Base-by-base conservation (phyloP, 2,797 vertebrate species). In the Anniella stebbinsi region DNA sequence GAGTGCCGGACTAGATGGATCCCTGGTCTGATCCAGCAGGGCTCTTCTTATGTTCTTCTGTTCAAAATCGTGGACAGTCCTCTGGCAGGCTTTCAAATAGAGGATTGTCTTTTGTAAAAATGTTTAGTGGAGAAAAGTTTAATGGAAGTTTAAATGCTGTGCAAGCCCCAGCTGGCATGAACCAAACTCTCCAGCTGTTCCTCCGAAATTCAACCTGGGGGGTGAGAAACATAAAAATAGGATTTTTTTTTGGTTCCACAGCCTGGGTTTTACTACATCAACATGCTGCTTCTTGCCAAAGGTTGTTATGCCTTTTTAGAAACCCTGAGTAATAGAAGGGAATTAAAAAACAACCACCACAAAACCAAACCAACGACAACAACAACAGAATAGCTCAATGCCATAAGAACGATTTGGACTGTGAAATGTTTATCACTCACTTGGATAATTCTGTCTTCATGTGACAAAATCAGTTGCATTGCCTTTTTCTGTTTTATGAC, bases 161-260 rank as follows among this genome's bases (percentile, higher is more conserved):
- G 80, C 36, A 72, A 89, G 69, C 45, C 18, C 66, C 84, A 86
- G 84, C n/a, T 90, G 89, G 89, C 84, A 33, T n/a, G 41, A 87
- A 87, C 38, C 1, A 80, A 73, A 38, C n/a, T 86, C 84, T 87
- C 89, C n/a, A 90, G 89, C 78, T 48, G 30, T 30, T 81, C 41
- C 54, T n/a, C 84, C 41, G 78, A 82, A 81, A n/a, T 66, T 73
- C 54, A 82, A 66, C 89, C 30, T 45, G 60, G 80, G 80, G 33
- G 25, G 84, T 67, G 63, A 86, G 30, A 41, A 75, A 87, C 30
- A 86, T 80, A 73, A 90, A 87, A 90, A 90, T 87, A 73, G 76
- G 89, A 81, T 86, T 57, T 63, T 25, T 75, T 81, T 90, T 90
- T 66, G 67, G 25, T 86, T 81, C 60, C 77, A 90, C 15, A 38